A percentile compares a stretch with the other conserved stretches of the same genome.
Evolutionary conservation across 2,113 vertebrate species (phyloP).

Genomic region (Stigmatopora argus): DNA sequence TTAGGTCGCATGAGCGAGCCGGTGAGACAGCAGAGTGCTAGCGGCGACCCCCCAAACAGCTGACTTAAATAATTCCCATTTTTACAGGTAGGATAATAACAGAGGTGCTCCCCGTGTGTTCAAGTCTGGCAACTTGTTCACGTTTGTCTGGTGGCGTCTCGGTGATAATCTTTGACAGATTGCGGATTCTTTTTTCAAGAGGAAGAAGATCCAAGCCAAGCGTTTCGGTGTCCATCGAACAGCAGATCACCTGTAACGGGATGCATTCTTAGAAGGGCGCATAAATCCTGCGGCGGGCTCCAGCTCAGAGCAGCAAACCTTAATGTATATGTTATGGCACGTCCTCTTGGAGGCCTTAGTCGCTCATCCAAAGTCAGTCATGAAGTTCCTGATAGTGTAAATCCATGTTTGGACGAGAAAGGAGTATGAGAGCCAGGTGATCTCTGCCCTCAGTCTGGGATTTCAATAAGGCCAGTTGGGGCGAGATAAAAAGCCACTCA

Average conservation of each 20-base stretch:
- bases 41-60: constrained; percentile 41
- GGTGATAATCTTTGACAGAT: constrained; percentile 22
- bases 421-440: constrained; percentile 18
- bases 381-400: constrained; percentile 12
- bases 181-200: constrained; percentile 4
- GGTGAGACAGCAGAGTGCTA: constrained; percentile 20
- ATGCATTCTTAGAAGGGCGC: constrained; percentile 12
- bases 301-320: background rate
- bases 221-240: constrained; percentile 12
- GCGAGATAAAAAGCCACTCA: constrained; percentile 9
- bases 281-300: constrained; percentile 1
- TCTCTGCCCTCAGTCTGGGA: constrained; percentile 8
- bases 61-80: constrained; percentile 52
- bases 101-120: background rate
- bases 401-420: constrained; percentile 10
- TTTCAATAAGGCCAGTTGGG: constrained; percentile 13
- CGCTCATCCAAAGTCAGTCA: constrained; percentile 1
- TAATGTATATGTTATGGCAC: constrained; percentile 10
- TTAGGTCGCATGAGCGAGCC: constrained; percentile 58
- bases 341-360: constrained; percentile 13
- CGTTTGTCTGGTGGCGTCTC: constrained; percentile 34
- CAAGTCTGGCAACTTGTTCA: constrained; percentile 17
- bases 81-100: constrained; percentile 27
- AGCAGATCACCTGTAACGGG: constrained; percentile 12
- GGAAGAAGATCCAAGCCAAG: constrained; percentile 1